A percentile compares a stretch with the other conserved stretches of the same genome.
Conservation (phyloP, 2,797 vertebrate genomes). For the Tolypeutes matacus region DNA sequence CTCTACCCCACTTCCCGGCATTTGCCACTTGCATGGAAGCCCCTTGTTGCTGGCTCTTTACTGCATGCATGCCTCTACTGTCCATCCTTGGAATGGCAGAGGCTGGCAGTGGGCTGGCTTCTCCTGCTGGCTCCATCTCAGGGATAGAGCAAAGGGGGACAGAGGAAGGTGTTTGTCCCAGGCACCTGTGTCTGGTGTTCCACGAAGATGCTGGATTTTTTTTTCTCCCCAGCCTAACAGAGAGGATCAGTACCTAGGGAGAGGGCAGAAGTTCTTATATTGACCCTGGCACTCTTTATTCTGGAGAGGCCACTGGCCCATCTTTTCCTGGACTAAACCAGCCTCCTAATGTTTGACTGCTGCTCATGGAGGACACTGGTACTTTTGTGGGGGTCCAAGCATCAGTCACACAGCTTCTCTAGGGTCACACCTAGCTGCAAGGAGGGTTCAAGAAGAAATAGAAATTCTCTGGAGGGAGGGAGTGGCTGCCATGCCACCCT, state of each 20-base stretch:
- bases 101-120: not conserved
- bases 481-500: not conserved
- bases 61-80: not conserved
- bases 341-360: not conserved
- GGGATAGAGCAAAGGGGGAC: not conserved
- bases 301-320: not conserved
- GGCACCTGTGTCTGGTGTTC: not conserved
- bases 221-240: not conserved
- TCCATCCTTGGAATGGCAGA: not conserved
- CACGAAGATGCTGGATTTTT: not conserved
- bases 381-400: not conserved
- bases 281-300: not conserved
- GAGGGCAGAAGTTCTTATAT: not conserved
- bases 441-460: constrained; percentile 15
- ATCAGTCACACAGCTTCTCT: not conserved
- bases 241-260: not conserved
- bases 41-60: not conserved
- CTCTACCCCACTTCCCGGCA: not conserved
- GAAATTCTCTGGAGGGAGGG: not conserved
- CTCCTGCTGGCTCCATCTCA: not conserved
- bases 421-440: not conserved
- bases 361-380: not conserved
- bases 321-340: constrained; percentile 17
- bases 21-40: not conserved
- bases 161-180: not conserved